phyloP scores from a whole-genome alignment of 2,113 vertebrate species.

The Macaca mulatta region DNA sequence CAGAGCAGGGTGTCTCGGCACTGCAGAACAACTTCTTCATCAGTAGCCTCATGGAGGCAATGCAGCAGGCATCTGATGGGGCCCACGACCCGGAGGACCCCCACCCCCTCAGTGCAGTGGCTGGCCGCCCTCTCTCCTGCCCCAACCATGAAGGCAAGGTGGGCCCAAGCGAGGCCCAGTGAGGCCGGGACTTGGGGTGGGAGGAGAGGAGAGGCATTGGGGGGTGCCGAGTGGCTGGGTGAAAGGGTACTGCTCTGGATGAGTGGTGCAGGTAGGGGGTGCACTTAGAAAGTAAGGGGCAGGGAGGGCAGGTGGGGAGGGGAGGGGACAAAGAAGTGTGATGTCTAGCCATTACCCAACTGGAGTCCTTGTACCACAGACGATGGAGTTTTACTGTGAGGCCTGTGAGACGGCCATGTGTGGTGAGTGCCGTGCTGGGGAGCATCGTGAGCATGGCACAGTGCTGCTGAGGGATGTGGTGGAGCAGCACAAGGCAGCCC shows the following conservation, averaged over 20 bases:
- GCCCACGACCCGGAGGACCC: slow-evolving; percentile 78
- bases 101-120: slow-evolving; percentile 89
- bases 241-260: background rate
- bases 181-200: slow-evolving; percentile 79
- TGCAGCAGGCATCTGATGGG: slow-evolving; percentile 89
- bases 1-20: slow-evolving; percentile 93
- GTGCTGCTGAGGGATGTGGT: slow-evolving; percentile 94
- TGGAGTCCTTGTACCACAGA: slow-evolving; percentile 83
- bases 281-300: background rate
- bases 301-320: background rate
- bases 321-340: background rate
- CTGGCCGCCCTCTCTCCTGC: slow-evolving; percentile 92
- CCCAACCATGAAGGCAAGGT: slow-evolving; percentile 98
- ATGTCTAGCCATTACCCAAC: slow-evolving; percentile 1
- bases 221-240: background rate
- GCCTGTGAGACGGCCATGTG: slow-evolving; percentile 98
- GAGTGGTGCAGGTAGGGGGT: background rate
- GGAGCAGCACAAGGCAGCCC: slow-evolving; percentile 94
- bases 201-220: background rate
- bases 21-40: slow-evolving; percentile 99
- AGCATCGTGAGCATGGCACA: slow-evolving; percentile 94
- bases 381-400: slow-evolving; percentile 99
- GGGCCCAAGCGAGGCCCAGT: slow-evolving; percentile 80
- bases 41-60: slow-evolving; percentile 97
- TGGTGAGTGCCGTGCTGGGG: slow-evolving; percentile 93